Base-by-base conservation (phyloP, 2,888 invertebrate genomes). In the Panopea generosa region DNA sequence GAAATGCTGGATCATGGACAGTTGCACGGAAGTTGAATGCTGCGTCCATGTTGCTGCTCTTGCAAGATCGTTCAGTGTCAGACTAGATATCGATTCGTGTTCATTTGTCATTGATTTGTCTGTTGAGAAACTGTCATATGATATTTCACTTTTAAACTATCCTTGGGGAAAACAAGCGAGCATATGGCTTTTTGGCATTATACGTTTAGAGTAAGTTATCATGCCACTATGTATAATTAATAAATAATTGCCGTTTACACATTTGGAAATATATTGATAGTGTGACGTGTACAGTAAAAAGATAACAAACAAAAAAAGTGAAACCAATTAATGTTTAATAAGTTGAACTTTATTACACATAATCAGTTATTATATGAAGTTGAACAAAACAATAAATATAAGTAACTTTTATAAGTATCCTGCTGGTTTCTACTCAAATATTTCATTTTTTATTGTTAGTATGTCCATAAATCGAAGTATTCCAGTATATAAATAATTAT, bases 21-120 rank as follows among this genome's bases (percentile, higher is more conserved):
- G 76, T 6, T 85, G 85, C 59, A 81, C 83, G 1, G 40, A 56
- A 14, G 55, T 85, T 2, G 77, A 82, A 47, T 85, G 84, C 29
- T 85, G 85, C 61, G 43, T 68, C 16, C 26, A 52, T 26, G 68
- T 74, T 4, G 26, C 56, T 16, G 20, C 24, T 14, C 49, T 43
- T 18, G 56, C 26, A 50, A 49, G 57, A 52, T 50, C 61, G 14
- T 74, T 55, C 16, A 57, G 22, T 53, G 43, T 56, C 9, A n/a
- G 4, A 33, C 7, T 74, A 38, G 38, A 63, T 16, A 57, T 85
- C 0, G 84, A 85, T 63, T 67, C 77, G 1, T 82, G 78, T 52
- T 63, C 70, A 9, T 75, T 83, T 53, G 52, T 65, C 2, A 33
- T 84, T 53, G 71, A 67, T n/a, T 29, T 84, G 22, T 66, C 69